Percentiles rank a stretch among this genome's conserved stretches.
These are phyloP conservation scores for Psilanteris sp. DNA, from an alignment of 1,140 invertebrate species.

Conservation along the genomic window DNA sequence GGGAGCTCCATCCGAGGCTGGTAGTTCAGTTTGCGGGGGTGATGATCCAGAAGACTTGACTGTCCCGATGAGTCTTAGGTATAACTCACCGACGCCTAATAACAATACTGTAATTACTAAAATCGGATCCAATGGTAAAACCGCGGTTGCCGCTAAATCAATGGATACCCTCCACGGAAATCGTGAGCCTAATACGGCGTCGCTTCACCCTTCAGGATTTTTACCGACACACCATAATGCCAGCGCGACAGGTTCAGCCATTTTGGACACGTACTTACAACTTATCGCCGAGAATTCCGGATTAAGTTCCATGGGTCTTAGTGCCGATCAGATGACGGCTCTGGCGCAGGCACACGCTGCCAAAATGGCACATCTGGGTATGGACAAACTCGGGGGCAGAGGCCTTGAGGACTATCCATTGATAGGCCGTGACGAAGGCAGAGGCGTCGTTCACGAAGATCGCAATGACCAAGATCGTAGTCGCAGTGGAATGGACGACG, in stretches of 20 bases:
- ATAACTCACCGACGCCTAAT: constrained; percentile 75
- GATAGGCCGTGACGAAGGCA: constrained; percentile 73
- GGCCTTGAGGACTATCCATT: constrained; percentile 74
- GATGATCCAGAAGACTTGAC: constrained; percentile 91
- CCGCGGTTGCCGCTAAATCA: constrained; percentile 82
- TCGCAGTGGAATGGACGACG: constrained; percentile 45
- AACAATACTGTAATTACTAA: constrained; percentile 78
- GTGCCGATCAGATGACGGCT: constrained; percentile 78
- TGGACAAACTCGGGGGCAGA: constrained; percentile 76
- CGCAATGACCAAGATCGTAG: constrained; percentile 64
- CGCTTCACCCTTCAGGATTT: constrained; percentile 56
- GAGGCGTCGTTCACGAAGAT: constrained; percentile 71
- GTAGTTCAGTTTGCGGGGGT: constrained; percentile 86
- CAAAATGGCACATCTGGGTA: constrained; percentile 86
- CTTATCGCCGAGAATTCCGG: constrained; percentile 90
- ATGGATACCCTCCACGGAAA: constrained; percentile 80
- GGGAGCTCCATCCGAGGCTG: constrained; percentile 83
- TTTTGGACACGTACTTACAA: constrained; percentile 91
- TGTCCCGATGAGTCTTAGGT: constrained; percentile 79
- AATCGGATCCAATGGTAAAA: constrained; percentile 62
- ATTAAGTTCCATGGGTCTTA: constrained; percentile 79
- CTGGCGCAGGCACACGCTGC: constrained; percentile 82
- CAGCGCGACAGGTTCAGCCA: constrained; percentile 85
- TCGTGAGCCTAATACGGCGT: constrained; percentile 80
- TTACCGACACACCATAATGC: constrained; percentile 71